Evolutionary conservation across 2,888 invertebrate genomes (phyloP), one percentile per base, ranked within the genome.

Genomic region (Temnothorax rugatulus): DNA sequence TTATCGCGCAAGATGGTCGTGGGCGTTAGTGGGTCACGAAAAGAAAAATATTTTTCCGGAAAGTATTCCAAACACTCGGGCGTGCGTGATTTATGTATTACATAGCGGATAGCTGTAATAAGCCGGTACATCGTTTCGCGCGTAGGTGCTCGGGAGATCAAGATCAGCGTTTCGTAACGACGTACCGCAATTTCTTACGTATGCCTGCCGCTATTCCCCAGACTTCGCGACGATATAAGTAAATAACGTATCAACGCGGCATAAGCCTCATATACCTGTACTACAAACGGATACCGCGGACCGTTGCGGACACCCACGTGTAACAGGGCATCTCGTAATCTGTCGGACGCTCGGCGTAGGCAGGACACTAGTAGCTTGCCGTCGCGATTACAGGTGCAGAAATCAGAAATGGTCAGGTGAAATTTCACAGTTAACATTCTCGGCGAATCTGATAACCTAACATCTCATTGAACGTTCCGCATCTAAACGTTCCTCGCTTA

Each of bases 311-410:
- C 91, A 91, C 91, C 91, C 90, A 91, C 91, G 89, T 88, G 83
- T 85, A 88, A 89, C 90, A 84, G 81, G 89, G 74, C 88, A 86
- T 89, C 87, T 88, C 90, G 83, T 90, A 89, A 92, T 91, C 87
- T 84, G 84, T 61, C 50, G 90, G 90, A 90, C 88, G 83, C 83
- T 85, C 73, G 87, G 86, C 87, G 90, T 90, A 90, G 91, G 91
- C 82, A 68, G 90, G 66, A 25, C 66, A 66, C 84, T 82, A 81
- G 86, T 73, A 76, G 76, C 50, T 15, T 75, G 50, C 86, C 73
- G 77, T 82, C 75, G 87, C 83, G 82, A 83, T 69, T 84, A 59
- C 90, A 90, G 84, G 90, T 91, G 88, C 83, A 79, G 82, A 87
- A 82, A 82, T 41, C 83, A 79, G 82, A 87, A 82, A 82, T 41